These are phyloP conservation scores for Xyrauchen texanus DNA, from an alignment of 2,113 vertebrate species.

Conservation along the genomic window DNA sequence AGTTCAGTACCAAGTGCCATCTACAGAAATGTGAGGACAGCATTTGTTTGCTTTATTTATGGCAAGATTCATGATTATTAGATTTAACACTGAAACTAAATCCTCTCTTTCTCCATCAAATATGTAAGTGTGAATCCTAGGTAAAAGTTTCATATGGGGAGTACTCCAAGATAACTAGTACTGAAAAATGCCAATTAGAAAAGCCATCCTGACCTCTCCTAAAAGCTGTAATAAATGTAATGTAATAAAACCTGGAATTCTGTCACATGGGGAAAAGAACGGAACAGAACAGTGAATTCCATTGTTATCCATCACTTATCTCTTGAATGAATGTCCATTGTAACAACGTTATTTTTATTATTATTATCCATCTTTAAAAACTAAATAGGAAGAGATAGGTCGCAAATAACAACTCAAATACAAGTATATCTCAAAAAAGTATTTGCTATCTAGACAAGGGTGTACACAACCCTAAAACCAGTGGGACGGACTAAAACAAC, in stretches of 20 bases:
- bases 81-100: not conserved
- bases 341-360: not conserved
- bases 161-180: not conserved
- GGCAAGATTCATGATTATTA: not conserved
- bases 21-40: not conserved
- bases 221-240: not conserved
- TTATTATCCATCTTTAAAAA: no score
- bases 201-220: constrained; percentile 9
- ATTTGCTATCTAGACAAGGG: not conserved
- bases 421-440: not conserved
- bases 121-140: not conserved
- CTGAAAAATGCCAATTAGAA: not conserved
- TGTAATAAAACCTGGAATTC: constrained; percentile 32
- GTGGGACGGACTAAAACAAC: not conserved
- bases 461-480: not conserved
- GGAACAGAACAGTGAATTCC: constrained; percentile 57
- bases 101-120: not conserved
- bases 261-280: constrained; percentile 27
- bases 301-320: constrained; percentile 19
- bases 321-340: no score
- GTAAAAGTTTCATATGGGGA: not conserved
- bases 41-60: constrained; percentile 1
- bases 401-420: no score
- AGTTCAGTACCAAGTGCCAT: not conserved
- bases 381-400: no score